Base-by-base conservation (phyloP, 2,113 vertebrate genomes). In the Thunnus thynnus region DNA sequence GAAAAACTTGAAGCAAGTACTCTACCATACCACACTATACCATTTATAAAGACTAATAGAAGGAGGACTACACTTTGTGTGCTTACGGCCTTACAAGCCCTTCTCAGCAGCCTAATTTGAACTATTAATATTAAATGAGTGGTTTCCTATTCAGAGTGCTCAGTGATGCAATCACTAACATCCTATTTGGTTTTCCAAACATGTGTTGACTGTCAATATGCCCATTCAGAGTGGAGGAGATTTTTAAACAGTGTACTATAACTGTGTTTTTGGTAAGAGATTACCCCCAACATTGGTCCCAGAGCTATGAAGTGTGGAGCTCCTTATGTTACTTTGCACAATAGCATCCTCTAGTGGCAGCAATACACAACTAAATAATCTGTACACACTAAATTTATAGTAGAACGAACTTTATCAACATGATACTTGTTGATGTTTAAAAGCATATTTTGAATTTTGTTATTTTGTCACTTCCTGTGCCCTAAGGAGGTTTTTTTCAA, bases 71-170 rank as follows among this genome's bases (percentile, higher is more conserved):
- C 17, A 65, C 56, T 32, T 66, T 16, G 44, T 17, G 2, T 62
- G 48, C 20, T 32, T 27, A 41, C 1, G 50, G 7, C 52, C 18
- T 50, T 13, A 9, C 11, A 67, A 71, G 25, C 41, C 13, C 13
- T 32, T 57, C 46, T 55, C 30, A 66, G 54, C 27, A 46, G 68
- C 44, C 47, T 56, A 9, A 61, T 50, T 9, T 51, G 65, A 72
- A 65, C 55, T 27, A 89, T 80, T 3, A 52, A 78, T 70, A 84
- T 62, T 76, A 78, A 74, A 83, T 83, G 4, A 81, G 48, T 13
- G 80, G 84, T 82, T 63, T 71, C 2, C 17, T 64, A 67, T 63
- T 60, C 25, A 50, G 25, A 41, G 60, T 17, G 70, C 30, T 54
- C 13, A 16, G 50, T 74, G 73, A 65, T 67, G 63, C 22, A 67